Evolutionary conservation across 2,888 invertebrate genomes (phyloP).

Genomic region (Seira ritae): DNA sequence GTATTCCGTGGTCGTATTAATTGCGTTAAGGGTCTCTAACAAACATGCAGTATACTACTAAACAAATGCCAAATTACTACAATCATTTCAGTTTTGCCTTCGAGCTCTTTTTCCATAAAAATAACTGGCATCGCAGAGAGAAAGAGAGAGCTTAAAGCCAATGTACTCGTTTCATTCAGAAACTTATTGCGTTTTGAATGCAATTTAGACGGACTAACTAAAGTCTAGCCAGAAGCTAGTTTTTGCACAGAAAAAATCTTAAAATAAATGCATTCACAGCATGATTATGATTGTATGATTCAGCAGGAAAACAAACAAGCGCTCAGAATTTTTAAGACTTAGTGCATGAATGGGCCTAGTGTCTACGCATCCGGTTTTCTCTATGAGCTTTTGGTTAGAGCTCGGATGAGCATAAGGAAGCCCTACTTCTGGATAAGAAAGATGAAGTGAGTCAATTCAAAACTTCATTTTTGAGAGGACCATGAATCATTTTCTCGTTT

Average conservation of each 20-base stretch:
- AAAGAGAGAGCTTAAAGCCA: background rate
- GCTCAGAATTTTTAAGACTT: too few species aligned
- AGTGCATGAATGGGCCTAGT: too few species aligned
- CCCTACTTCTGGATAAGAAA: too few species aligned
- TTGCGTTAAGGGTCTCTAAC: background rate
- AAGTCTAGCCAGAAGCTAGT: slow-evolving; percentile 24
- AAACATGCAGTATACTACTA: background rate
- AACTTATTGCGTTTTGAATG: background rate
- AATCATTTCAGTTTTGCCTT: slow-evolving; percentile 7
- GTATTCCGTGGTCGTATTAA: background rate
- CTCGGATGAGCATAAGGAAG: too few species aligned
- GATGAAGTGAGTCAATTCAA: too few species aligned
- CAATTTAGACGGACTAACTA: background rate
- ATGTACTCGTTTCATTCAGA: slow-evolving; percentile 32
- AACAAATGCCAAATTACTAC: slow-evolving; percentile 25
- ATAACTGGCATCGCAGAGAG: background rate
- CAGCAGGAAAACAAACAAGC: too few species aligned
- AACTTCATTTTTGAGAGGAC: too few species aligned
- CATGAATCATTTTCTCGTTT: too few species aligned
- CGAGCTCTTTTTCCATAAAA: slow-evolving; percentile 7
- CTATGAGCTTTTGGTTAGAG: too few species aligned
- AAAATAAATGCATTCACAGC: too few species aligned
- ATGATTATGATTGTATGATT: too few species aligned
- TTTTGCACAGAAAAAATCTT: background rate
- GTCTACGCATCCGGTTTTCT: too few species aligned